Conservation (phyloP, 2,113 vertebrate species). For the Grallaria varia region DNA sequence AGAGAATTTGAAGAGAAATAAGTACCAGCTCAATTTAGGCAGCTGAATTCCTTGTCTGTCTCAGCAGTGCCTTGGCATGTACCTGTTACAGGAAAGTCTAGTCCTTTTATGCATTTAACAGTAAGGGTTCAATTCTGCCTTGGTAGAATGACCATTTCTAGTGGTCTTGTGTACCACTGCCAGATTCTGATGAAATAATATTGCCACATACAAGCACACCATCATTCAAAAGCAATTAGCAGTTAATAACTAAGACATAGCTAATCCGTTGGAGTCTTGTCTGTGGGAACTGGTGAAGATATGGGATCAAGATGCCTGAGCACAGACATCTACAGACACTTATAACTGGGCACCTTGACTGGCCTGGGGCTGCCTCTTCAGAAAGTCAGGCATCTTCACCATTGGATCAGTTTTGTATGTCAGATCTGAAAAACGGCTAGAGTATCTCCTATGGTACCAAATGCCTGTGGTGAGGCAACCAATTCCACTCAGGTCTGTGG, state of each 20-base stretch:
- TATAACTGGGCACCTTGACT: neutral
- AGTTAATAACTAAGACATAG: neutral
- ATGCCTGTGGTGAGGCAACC: neutral
- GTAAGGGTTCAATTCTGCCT: neutral
- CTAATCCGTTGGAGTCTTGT: neutral
- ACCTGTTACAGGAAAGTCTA: neutral
- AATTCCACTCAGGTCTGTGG: neutral
- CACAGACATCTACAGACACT: neutral
- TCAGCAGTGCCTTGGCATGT: neutral
- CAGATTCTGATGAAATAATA: neutral
- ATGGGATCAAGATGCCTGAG: neutral
- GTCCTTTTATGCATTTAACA: neutral
- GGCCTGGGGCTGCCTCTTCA: neutral
- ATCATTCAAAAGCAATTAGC: neutral
- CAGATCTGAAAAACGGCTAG: neutral
- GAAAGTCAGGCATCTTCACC: neutral
- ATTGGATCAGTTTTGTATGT: neutral
- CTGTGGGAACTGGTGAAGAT: neutral
- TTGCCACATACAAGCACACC: neutral
- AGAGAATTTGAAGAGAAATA: neutral
- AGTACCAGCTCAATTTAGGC: neutral
- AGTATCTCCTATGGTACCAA: neutral
- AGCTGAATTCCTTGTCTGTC: neutral
- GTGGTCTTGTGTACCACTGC: neutral
- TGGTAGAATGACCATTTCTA: neutral